A percentile compares a stretch with the other conserved stretches of the same genome.
Conservation (phyloP, 2,888 invertebrate species). For the Dyspetes luteomarginatus region DNA sequence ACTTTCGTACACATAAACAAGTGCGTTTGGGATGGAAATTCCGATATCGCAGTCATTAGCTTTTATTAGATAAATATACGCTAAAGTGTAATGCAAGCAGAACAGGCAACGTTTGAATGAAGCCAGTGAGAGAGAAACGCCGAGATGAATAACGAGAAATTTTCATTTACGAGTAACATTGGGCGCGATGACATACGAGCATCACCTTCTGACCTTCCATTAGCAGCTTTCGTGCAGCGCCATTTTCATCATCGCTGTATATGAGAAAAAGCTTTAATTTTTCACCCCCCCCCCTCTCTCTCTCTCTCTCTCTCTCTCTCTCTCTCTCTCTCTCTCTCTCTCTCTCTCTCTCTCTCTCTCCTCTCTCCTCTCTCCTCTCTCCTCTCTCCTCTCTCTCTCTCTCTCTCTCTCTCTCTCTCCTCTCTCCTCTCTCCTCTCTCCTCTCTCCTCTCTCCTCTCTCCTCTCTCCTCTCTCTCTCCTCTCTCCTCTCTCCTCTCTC, state of each 20-base stretch:
- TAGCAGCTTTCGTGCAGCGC: conserved; percentile 41
- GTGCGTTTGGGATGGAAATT: conserved; percentile 25
- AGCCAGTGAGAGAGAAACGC: conserved; percentile 22
- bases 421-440: no score
- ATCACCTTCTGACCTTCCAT: conserved; percentile 41
- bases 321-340: no score
- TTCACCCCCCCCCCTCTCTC: conserved; percentile 1
- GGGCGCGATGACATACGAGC: conserved; percentile 27
- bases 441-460: no score
- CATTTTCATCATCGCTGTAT: conserved; percentile 18
- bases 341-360: no score
- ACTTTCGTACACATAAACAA: conserved; percentile 51
- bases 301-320: no score
- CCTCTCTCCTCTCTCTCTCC: no score
- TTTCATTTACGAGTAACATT: conserved; percentile 17
- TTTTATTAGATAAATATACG: not conserved
- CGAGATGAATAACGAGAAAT: conserved; percentile 55
- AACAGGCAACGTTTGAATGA: not conserved
- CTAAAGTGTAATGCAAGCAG: not conserved
- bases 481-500: no score
- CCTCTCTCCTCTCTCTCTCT: no score
- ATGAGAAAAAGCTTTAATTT: conserved; percentile 29
- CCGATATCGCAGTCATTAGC: conserved; percentile 19
- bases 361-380: no score
- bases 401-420: no score